phyloP scores from a whole-genome alignment of 2,113 vertebrate species.

The Muntiacus reevesi region DNA sequence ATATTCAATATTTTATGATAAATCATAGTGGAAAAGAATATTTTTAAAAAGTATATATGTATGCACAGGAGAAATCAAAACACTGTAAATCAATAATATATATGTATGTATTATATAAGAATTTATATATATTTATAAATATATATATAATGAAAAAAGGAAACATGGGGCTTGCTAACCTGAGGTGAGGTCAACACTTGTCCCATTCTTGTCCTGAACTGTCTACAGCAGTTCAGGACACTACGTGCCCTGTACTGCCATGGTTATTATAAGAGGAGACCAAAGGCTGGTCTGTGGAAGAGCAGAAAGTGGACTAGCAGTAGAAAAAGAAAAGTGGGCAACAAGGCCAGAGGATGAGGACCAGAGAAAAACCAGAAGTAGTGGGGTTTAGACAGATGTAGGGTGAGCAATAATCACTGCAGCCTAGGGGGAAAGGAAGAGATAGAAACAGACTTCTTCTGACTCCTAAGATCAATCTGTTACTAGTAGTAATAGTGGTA shows the following conservation, averaged over 20 bases:
- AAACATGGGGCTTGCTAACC: not conserved
- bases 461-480: not conserved
- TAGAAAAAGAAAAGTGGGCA: not conserved
- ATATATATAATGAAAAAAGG: not conserved
- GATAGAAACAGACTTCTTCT: not conserved
- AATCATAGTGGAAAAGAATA: not conserved
- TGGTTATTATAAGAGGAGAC: not conserved
- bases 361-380: not conserved
- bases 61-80: not conserved
- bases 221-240: not conserved
- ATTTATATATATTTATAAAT: not conserved
- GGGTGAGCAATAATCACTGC: not conserved
- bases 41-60: not conserved
- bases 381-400: not conserved
- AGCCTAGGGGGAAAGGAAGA: not conserved
- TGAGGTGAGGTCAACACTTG: not conserved
- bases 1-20: not conserved
- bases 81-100: not conserved
- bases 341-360: not conserved
- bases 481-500: not conserved
- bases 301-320: not conserved
- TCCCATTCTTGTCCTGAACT: not conserved
- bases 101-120: not conserved
- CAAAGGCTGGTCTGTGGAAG: not conserved
- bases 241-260: not conserved